Conservation (phyloP, 2,888 invertebrate species). For the Ormyrus nitidulus region DNA sequence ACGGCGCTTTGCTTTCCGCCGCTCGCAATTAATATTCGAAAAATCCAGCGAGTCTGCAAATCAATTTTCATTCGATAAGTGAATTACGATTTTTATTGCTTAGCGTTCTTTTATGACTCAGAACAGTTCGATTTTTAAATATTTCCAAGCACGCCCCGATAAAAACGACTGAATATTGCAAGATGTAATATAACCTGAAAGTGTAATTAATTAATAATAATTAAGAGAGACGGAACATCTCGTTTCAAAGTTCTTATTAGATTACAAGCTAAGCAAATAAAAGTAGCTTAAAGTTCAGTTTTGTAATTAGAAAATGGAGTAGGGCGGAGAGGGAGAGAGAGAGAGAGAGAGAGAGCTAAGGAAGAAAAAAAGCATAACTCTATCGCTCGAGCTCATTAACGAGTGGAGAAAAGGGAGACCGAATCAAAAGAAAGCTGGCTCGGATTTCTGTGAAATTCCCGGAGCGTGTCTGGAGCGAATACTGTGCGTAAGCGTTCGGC, state of each 20-base stretch:
- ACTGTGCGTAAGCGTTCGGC: neutral
- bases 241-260: no score
- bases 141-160: neutral
- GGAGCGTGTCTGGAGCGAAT: neutral
- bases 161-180: no score
- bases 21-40: slow-evolving; percentile 19
- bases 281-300: no score
- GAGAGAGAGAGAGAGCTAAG: neutral
- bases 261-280: no score
- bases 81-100: neutral
- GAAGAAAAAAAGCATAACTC: neutral
- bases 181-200: no score
- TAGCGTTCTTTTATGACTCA: neutral
- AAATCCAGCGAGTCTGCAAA: slow-evolving; percentile 2
- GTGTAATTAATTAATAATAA: no score
- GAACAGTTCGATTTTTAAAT: neutral
- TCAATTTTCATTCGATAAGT: neutral
- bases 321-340: neutral
- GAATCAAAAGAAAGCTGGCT: slow-evolving; percentile 3
- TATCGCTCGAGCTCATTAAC: slow-evolving; percentile 21
- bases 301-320: no score
- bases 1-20: neutral
- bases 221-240: no score
- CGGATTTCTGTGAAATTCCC: neutral
- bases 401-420: neutral